These are phyloP conservation scores for Philopotamus ludificatus DNA, from an alignment of 1,140 invertebrate species.

Conservation along the genomic window DNA sequence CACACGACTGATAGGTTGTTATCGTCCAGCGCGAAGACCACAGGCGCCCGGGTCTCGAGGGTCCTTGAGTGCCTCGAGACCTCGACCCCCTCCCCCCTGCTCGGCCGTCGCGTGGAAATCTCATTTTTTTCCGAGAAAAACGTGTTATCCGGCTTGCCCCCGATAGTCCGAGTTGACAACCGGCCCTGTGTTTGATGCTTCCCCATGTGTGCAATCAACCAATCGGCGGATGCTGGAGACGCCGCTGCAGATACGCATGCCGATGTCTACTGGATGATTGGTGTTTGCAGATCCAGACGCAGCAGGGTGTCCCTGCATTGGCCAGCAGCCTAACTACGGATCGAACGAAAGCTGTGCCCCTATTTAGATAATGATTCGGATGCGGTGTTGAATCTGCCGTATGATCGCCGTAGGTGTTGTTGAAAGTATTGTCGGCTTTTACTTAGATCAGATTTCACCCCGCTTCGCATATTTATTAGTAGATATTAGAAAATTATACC, in stretches of 20 bases:
- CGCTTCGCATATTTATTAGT: too few species aligned
- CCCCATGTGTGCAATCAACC: background rate
- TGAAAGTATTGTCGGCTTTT: too few species aligned
- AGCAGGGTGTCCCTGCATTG: too few species aligned
- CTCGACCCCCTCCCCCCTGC: background rate
- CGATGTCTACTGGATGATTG: too few species aligned
- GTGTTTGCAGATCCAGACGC: too few species aligned
- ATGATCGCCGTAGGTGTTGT: too few species aligned
- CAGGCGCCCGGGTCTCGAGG: background rate
- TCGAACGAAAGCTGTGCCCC: too few species aligned
- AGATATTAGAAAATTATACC: too few species aligned
- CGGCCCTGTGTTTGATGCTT: background rate
- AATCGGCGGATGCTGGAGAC: background rate
- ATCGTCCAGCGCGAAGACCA: background rate
- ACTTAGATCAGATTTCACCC: too few species aligned
- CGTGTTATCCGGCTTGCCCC: background rate
- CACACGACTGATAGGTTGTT: background rate
- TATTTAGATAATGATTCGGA: too few species aligned
- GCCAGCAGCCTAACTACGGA: too few species aligned
- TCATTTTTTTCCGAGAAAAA: background rate
- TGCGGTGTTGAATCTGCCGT: too few species aligned
- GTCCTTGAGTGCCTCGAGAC: background rate
- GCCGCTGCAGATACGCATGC: background rate
- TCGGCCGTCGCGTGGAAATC: background rate
- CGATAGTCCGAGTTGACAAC: background rate